A percentile compares a stretch with the other conserved stretches of the same genome.
phyloP scores from a whole-genome alignment of 1,140 invertebrate species.

The Drosophila equinoxialis region DNA sequence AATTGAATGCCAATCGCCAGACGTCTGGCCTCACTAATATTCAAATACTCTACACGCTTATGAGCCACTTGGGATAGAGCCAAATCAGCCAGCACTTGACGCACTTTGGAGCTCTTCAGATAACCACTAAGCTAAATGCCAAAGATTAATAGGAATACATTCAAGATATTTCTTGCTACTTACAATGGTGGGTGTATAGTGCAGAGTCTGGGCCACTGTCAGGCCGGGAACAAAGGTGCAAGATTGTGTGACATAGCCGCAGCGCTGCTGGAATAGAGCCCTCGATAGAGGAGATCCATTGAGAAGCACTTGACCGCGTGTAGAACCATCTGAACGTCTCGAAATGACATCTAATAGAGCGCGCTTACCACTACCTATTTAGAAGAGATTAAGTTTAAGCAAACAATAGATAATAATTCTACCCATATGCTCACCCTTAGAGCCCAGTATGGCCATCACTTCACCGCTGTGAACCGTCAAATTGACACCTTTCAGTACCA shows the following conservation, averaged over 20 bases:
- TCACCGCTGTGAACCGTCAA: constrained; percentile 95
- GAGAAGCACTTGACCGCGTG: constrained; percentile 92
- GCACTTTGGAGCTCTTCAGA: constrained; percentile 89
- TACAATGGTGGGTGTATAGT: constrained; percentile 91
- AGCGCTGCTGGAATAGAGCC: constrained; percentile 92
- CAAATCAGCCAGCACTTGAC: constrained; percentile 94
- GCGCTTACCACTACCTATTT: constrained; percentile 92
- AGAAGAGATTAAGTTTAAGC: not conserved
- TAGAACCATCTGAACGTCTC: constrained; percentile 88
- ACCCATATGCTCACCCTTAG: constrained; percentile 87
- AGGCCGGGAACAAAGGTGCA: constrained; percentile 92
- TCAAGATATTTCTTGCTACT: constrained; percentile 22
- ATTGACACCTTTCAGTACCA: constrained; percentile 95
- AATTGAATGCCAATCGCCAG: constrained; percentile 94
- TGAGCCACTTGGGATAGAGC: constrained; percentile 93
- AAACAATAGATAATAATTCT: not conserved
- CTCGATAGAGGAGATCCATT: constrained; percentile 92
- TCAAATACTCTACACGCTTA: constrained; percentile 90
- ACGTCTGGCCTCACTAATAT: constrained; percentile 92
- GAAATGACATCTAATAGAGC: constrained; percentile 95
- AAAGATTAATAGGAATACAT: constrained; percentile 33
- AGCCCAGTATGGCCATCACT: constrained; percentile 95
- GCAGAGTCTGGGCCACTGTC: constrained; percentile 92
- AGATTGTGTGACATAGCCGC: constrained; percentile 92
- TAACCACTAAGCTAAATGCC: constrained; percentile 86